Percentiles rank a stretch among this genome's conserved stretches.
phyloP scores from a whole-genome alignment of 2,888 invertebrate genomes.

The Nemoura dubitans region DNA sequence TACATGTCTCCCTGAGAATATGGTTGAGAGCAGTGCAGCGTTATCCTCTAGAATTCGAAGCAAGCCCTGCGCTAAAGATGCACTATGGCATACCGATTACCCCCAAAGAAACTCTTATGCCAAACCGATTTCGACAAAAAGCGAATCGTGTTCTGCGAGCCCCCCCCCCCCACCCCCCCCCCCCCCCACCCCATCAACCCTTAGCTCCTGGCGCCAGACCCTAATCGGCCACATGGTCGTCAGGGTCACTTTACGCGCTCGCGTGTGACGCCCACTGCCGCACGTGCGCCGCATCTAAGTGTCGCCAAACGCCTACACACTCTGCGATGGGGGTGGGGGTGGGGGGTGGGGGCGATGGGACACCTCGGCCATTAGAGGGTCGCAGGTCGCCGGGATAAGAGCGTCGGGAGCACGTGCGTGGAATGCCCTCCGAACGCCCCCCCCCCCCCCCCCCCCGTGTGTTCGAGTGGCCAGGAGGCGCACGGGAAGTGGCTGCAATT shows the following conservation, averaged over 20 bases:
- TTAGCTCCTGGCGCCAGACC: not conserved
- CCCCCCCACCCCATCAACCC: not conserved
- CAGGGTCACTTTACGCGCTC: not conserved
- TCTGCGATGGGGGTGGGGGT: too few relatives aligned
- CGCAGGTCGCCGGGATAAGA: not conserved
- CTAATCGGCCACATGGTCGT: not conserved
- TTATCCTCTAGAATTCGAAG: too few relatives aligned
- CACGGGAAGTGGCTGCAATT: not conserved
- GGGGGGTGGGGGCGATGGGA: not conserved
- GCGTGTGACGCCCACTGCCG: not conserved
- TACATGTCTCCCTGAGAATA: too few relatives aligned
- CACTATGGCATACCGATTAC: too few relatives aligned
- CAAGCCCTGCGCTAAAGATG: too few relatives aligned
- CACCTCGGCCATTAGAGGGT: not conserved
- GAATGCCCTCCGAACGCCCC: not conserved
- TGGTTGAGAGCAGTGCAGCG: too few relatives aligned
- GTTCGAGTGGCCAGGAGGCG: not conserved
- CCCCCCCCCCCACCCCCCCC: not conserved
- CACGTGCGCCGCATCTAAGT: not conserved
- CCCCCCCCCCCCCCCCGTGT: not conserved
- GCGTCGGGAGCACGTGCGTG: not conserved
- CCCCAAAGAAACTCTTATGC: too few relatives aligned
- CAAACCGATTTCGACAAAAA: too few relatives aligned
- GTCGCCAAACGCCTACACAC: not conserved
- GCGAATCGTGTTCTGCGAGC: not conserved